Percentiles rank a stretch among this genome's conserved stretches.
Conservation (phyloP, 2,888 invertebrate genomes). For the Macaria notata region DNA sequence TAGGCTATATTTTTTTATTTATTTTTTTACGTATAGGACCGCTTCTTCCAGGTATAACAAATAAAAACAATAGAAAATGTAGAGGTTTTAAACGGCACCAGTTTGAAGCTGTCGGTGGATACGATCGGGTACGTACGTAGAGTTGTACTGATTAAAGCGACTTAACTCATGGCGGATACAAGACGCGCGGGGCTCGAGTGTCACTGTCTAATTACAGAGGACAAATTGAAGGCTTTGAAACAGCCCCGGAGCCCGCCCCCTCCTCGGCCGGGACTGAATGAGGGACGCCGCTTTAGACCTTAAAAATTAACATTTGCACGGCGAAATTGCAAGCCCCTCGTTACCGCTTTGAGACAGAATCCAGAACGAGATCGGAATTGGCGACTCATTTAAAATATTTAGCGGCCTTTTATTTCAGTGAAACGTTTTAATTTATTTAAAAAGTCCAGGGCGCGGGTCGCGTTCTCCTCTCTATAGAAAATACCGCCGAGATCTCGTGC, state of each 20-base stretch:
- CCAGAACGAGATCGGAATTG: slow-evolving; percentile 11
- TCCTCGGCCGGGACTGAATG: slow-evolving; percentile 41
- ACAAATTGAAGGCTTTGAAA: slow-evolving; percentile 64
- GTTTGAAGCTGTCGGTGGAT: slow-evolving; percentile 12
- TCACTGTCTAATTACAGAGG: slow-evolving; percentile 58
- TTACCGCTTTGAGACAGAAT: slow-evolving; percentile 16
- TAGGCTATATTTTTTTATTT: no score
- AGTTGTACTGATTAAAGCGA: slow-evolving; percentile 37
- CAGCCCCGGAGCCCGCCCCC: slow-evolving; percentile 42
- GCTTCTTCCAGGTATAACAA: background rate
- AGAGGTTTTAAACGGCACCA: slow-evolving; percentile 16
- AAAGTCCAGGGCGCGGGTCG: slow-evolving; percentile 6
- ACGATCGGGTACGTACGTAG: slow-evolving; percentile 9
- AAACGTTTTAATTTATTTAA: slow-evolving; percentile 12
- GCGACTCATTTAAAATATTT: slow-evolving; percentile 18
- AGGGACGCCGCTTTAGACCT: slow-evolving; percentile 32
- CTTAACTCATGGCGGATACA: slow-evolving; percentile 31
- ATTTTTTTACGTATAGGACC: no score
- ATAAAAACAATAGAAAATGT: slow-evolving; percentile 5
- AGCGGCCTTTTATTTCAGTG: slow-evolving; percentile 7
- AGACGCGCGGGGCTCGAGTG: slow-evolving; percentile 37
- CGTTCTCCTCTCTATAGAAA: slow-evolving; percentile 40
- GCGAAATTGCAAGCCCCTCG: slow-evolving; percentile 26
- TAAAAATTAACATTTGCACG: slow-evolving; percentile 34
- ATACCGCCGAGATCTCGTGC: slow-evolving; percentile 56